These are phyloP conservation scores for Acanthoscelides obtectus DNA, from an alignment of 2,888 invertebrate species.

Conservation along the genomic window DNA sequence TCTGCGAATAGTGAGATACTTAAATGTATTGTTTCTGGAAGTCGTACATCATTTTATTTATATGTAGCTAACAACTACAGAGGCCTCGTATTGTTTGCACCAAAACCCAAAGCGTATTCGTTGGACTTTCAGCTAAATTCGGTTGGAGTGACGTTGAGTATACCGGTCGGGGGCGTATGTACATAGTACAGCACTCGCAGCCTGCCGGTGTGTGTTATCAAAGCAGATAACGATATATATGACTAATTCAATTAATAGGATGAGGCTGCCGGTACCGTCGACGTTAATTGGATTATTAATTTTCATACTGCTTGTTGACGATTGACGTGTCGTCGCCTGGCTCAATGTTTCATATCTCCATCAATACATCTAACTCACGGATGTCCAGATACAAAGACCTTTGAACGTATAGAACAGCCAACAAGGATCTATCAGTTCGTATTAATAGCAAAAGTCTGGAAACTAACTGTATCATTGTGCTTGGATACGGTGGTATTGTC, in stretches of 20 bases:
- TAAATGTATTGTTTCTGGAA: too few relatives aligned
- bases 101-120: not conserved
- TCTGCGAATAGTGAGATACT: too few relatives aligned
- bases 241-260: not conserved
- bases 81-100: not conserved
- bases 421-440: too few relatives aligned
- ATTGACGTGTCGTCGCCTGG: not conserved
- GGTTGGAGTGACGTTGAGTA: not conserved
- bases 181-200: too few relatives aligned
- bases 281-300: not conserved
- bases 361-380: too few relatives aligned
- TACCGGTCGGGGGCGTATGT: not conserved
- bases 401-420: too few relatives aligned
- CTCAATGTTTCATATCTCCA: not conserved
- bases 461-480: too few relatives aligned
- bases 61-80: too few relatives aligned
- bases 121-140: not conserved
- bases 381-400: too few relatives aligned
- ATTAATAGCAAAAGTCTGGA: too few relatives aligned
- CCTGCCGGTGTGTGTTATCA: not conserved
- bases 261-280: not conserved
- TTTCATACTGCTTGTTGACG: not conserved
- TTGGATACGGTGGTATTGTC: too few relatives aligned
- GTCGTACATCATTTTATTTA: too few relatives aligned
- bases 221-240: not conserved